Percentiles rank a stretch among this genome's conserved stretches.
Evolutionary conservation across 2,797 vertebrate species (phyloP).

Genomic region (Scolopax bukidnonensis): DNA sequence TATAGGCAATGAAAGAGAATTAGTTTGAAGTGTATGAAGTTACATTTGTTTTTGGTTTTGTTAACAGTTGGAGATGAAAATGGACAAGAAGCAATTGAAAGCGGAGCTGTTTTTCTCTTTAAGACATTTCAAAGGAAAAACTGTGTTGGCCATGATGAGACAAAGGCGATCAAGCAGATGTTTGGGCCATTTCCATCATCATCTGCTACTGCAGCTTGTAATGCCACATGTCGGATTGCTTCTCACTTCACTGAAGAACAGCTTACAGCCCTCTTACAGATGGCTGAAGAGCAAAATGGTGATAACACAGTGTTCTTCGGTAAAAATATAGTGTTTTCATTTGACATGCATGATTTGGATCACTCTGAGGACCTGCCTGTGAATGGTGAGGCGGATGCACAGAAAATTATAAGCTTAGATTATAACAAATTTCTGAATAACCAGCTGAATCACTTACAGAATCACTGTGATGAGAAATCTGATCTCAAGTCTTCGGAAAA

Average conservation of each 20-base stretch:
- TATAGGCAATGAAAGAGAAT: neutral
- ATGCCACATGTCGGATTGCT: slow-evolving; percentile 82
- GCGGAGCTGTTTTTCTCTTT: slow-evolving; percentile 92
- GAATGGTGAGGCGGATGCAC: slow-evolving; percentile 68
- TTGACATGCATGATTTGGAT: slow-evolving; percentile 90
- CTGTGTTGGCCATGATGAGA: slow-evolving; percentile 88
- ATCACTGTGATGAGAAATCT: slow-evolving; percentile 48
- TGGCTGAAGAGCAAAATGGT: slow-evolving; percentile 72
- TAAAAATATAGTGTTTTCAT: slow-evolving; percentile 89
- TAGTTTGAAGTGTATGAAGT: neutral
- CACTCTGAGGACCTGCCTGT: slow-evolving; percentile 83
- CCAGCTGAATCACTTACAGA: slow-evolving; percentile 79
- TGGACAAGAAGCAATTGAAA: slow-evolving; percentile 90
- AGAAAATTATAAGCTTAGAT: slow-evolving; percentile 82
- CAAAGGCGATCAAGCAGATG: slow-evolving; percentile 91
- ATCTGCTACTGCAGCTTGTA: slow-evolving; percentile 85
- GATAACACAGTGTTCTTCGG: slow-evolving; percentile 81
- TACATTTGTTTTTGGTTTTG: slow-evolving; percentile 60
- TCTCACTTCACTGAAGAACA: slow-evolving; percentile 81
- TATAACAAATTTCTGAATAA: slow-evolving; percentile 87
- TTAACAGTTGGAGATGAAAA: slow-evolving; percentile 89
- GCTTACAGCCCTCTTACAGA: slow-evolving; percentile 83
- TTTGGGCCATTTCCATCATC: slow-evolving; percentile 94
- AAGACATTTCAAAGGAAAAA: slow-evolving; percentile 90
- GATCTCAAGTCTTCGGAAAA: slow-evolving; percentile 64